These are phyloP conservation scores for Callosobruchus maculatus DNA, from an alignment of 2,888 invertebrate species.

Conservation along the genomic window DNA sequence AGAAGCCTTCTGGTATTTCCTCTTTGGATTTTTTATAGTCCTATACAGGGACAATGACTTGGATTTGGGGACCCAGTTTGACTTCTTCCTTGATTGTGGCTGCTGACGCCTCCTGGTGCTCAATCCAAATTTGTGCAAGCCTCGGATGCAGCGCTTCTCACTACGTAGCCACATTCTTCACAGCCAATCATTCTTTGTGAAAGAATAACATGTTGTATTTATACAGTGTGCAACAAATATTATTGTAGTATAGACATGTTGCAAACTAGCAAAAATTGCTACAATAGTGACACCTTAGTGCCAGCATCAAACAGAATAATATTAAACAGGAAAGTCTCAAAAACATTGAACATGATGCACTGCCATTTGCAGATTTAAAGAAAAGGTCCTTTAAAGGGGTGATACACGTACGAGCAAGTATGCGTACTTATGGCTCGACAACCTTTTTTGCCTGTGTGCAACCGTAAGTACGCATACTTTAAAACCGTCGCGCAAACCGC, in stretches of 20 bases:
- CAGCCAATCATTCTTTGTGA: background rate
- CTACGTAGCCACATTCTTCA: conserved; percentile 63
- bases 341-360: too few species aligned
- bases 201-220: background rate
- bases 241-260: background rate
- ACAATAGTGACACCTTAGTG: too few species aligned
- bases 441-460: too few species aligned
- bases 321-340: too few species aligned
- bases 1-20: conserved; percentile 10
- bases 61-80: conserved; percentile 34
- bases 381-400: too few species aligned
- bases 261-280: too few species aligned
- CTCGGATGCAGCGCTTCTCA: conserved; percentile 58
- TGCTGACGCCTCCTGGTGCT: conserved; percentile 33
- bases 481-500: too few species aligned
- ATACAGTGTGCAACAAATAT: background rate
- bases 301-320: too few species aligned
- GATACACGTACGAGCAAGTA: too few species aligned
- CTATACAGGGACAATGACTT: conserved; percentile 30
- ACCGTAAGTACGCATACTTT: too few species aligned
- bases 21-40: conserved; percentile 23
- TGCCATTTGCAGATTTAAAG: too few species aligned
- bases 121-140: conserved; percentile 46
- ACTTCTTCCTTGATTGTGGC: conserved; percentile 28
- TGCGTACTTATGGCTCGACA: too few species aligned